Evolutionary conservation across 2,113 vertebrate species (phyloP), one percentile per base, ranked within the genome.

Genomic region (Clarias macrocephalus): DNA sequence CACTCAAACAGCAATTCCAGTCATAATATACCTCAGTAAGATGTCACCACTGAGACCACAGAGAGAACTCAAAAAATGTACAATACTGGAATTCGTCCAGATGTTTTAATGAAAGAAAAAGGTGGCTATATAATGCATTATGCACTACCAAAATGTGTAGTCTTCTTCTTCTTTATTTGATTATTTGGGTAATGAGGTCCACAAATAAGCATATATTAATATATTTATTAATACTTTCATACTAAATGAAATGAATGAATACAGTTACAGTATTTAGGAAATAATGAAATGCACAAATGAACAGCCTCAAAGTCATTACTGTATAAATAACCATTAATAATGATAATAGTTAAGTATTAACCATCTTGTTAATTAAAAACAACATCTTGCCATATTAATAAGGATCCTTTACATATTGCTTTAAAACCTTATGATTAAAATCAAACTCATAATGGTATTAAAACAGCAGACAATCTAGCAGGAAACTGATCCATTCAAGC

Each of bases 1-100:
- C n/a, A 82, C n/a, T 77, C 18, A 85, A 19, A 70, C 10, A 33
- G 60, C 73, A n/a, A 76, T 89, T 76, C 82, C 8, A 82, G 48
- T 30, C 56, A 37, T 59, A 84, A 75, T 84, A 86, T 57, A 57
- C 11, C 30, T 63, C 18, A 30, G 60, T 52, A 72, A 54, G 23
- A 5, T 5, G 52, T 62, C 72, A 65, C 48, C 33, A 28, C 9
- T 19, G 1, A n/a, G 15, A 59, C 52, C 54, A 33, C 21, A 83
- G 21, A 60, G n/a, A 52, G 65, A 54, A 80, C n/a, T 52, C 23
- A 66, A 37, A 72, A 13, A 9, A 60, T 9, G 37, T 2, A 63
- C 13, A 75, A 25, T 75, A 11, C 13, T 42, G 33, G 18, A 73
- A 73, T 48, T 65, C 30, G 54, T 19, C 75, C 19, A 21, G 19